Evolutionary conservation across 1,140 invertebrate genomes (phyloP), one percentile per base, ranked within the genome.

Genomic region (Bacillus rossius): DNA sequence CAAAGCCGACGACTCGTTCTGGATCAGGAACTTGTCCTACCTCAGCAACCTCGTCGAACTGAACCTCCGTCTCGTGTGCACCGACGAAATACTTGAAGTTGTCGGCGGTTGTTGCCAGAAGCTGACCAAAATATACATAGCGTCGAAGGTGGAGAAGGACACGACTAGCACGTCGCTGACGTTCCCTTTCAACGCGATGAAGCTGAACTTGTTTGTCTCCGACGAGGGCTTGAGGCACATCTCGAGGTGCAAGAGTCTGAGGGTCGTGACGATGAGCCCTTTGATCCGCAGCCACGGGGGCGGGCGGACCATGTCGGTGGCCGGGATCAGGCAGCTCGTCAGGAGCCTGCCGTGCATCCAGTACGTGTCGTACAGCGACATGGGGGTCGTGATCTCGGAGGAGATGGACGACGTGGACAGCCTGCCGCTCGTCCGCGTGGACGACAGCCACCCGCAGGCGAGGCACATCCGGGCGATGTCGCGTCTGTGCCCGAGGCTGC

Each of bases 51-150:
- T 79, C 59, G 65, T 76, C 7, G 68, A 75, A 34, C 70, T 79
- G 7, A 75, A 78, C 59, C 70, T 79, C 13, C 76, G 74, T 62
- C 76, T 77, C 49, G 73, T 78, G 59, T 78, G 77, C 57, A 79
- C 77, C 2, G 77, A 80, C 62, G 78, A 78, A 69, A 78, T 80
- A 22, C 72, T 80, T 4, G 64, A 75, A 67, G 69, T 77, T n/a
- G 68, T 80, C 22, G 73, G 75, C 20, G 62, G 67, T 14, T 71
- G 67, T 60, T 80, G 78, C 63, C 68, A 57, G 16, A 62, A 73
- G 45, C 68, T 80, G 10, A 75, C 79, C 66, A 72, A 77, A 60
- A 72, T 80, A 20, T 76, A 79, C 57, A 77, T 79, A 48, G 72
- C 79, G n/a, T 80, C 78, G 22, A 71, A 68, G 64, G 70, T 78